Percentiles rank a stretch among this genome's conserved stretches.
phyloP scores from a whole-genome alignment of 2,113 vertebrate genomes.

The Coryphaenoides rupestris region DNA sequence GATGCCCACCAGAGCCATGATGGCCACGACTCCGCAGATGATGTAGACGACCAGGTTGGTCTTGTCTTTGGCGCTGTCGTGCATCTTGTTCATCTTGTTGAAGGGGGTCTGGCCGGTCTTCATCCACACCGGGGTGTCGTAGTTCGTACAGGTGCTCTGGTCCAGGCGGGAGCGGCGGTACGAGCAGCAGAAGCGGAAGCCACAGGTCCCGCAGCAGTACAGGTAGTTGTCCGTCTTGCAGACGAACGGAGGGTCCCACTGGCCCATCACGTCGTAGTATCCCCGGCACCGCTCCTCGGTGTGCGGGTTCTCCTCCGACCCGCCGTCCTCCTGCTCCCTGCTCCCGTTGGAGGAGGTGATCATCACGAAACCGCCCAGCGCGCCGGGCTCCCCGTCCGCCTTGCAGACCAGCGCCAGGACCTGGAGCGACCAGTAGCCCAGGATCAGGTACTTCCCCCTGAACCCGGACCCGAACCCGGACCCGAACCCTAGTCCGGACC shows the following conservation, averaged over 20 bases:
- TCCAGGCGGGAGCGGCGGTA: slow-evolving; percentile 89
- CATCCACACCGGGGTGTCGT: slow-evolving; percentile 92
- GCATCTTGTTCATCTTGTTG: slow-evolving; percentile 85
- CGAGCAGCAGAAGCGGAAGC: slow-evolving; percentile 98
- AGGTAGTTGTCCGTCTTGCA: slow-evolving; percentile 96
- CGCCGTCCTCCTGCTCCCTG: slow-evolving; percentile 78
- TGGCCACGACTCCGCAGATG: slow-evolving; percentile 97
- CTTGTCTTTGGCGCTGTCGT: slow-evolving; percentile 95
- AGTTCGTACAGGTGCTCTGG: slow-evolving; percentile 95
- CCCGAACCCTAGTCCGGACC: too few relatives aligned
- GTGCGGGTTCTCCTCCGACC: slow-evolving; percentile 83
- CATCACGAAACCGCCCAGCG: slow-evolving; percentile 88
- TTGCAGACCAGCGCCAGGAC: slow-evolving; percentile 87
- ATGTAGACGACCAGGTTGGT: slow-evolving; percentile 99
- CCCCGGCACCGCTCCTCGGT: slow-evolving; percentile 90
- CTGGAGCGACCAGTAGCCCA: slow-evolving; percentile 91
- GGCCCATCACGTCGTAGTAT: slow-evolving; percentile 99
- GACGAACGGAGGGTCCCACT: slow-evolving; percentile 96
- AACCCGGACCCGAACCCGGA: too few relatives aligned
- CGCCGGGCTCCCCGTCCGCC: slow-evolving; percentile 89
- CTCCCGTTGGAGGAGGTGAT: slow-evolving; percentile 89
- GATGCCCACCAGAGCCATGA: slow-evolving; percentile 99
- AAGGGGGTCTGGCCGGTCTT: slow-evolving; percentile 88
- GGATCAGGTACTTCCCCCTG: slow-evolving; percentile 82
- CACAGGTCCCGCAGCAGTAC: slow-evolving; percentile 99